A percentile compares a stretch with the other conserved stretches of the same genome.
Conservation (phyloP, 2,113 vertebrate genomes). For the Neogobius melanostomus region DNA sequence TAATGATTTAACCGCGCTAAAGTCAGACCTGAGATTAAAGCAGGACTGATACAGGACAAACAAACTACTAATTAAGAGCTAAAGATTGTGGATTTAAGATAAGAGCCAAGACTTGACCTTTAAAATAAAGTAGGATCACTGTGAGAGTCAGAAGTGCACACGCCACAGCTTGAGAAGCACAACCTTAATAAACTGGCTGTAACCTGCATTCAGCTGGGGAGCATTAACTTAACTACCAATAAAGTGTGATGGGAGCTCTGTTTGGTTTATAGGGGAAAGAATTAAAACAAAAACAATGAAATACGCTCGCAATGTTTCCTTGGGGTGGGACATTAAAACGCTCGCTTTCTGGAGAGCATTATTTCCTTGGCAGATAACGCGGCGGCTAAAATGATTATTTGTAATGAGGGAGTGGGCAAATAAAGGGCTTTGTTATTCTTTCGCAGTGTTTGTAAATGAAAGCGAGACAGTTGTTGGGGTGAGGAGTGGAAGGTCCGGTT, state of each 20-base stretch:
- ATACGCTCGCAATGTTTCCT: constrained; percentile 21
- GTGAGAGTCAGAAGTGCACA: too few relatives aligned
- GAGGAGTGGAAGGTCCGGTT: constrained; percentile 47
- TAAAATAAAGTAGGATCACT: too few relatives aligned
- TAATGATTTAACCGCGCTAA: too few relatives aligned
- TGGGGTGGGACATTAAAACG: constrained; percentile 23
- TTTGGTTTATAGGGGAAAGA: constrained; percentile 60
- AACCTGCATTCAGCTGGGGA: constrained; percentile 60
- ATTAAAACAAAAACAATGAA: constrained; percentile 45
- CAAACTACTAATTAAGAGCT: too few relatives aligned
- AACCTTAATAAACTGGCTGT: constrained; percentile 53
- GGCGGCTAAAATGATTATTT: constrained; percentile 34
- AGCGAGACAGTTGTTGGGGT: constrained; percentile 43
- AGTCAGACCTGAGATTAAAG: too few relatives aligned
- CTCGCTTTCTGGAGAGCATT: constrained; percentile 34
- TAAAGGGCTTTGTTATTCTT: constrained; percentile 19
- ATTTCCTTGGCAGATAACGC: constrained; percentile 18
- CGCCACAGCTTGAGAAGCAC: not conserved
- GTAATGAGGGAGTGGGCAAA: constrained; percentile 28
- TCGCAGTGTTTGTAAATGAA: constrained; percentile 35
- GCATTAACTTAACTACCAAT: constrained; percentile 56
- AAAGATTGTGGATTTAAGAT: too few relatives aligned
- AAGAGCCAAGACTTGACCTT: too few relatives aligned
- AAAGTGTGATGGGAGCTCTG: constrained; percentile 47
- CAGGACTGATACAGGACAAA: too few relatives aligned